phyloP scores from a whole-genome alignment of 1,140 invertebrate genomes.

The Triops longicaudatus region DNA sequence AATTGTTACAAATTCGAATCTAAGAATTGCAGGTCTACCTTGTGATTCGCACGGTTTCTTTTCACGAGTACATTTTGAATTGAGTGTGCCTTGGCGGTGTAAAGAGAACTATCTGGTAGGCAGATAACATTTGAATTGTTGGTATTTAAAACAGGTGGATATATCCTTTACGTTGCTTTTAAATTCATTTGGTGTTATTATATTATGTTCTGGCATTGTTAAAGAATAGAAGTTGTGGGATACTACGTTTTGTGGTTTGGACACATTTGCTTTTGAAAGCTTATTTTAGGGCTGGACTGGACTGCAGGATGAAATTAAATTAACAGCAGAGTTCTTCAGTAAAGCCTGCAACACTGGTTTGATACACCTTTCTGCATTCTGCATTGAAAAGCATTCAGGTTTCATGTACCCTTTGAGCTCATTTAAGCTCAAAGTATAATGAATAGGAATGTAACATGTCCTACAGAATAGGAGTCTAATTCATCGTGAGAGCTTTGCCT shows the following conservation, averaged over 20 bases:
- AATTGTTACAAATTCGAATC: not conserved
- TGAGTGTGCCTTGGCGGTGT: not conserved
- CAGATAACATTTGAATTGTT: not conserved
- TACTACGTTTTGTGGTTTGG: not conserved
- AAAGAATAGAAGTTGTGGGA: not conserved
- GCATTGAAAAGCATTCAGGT: too few species aligned
- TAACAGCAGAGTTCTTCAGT: too few species aligned
- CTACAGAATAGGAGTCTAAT: too few species aligned
- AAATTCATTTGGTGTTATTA: not conserved
- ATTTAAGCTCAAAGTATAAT: too few species aligned
- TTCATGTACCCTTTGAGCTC: too few species aligned
- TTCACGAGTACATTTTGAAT: not conserved
- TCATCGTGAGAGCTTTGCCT: too few species aligned
- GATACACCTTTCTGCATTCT: too few species aligned
- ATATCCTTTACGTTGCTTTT: not conserved
- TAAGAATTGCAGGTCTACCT: not conserved
- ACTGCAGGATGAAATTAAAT: too few species aligned
- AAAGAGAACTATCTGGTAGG: conserved; percentile 2
- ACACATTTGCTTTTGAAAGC: too few species aligned
- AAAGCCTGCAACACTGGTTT: too few species aligned
- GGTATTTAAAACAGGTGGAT: not conserved
- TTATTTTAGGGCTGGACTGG: too few species aligned
- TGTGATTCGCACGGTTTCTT: not conserved
- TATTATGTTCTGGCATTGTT: not conserved
- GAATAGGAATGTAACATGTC: too few species aligned